Percentiles rank a stretch among this genome's conserved stretches.
Evolutionary conservation across 2,113 vertebrate genomes (phyloP).

Genomic region (Mystacornis crossleyi): DNA sequence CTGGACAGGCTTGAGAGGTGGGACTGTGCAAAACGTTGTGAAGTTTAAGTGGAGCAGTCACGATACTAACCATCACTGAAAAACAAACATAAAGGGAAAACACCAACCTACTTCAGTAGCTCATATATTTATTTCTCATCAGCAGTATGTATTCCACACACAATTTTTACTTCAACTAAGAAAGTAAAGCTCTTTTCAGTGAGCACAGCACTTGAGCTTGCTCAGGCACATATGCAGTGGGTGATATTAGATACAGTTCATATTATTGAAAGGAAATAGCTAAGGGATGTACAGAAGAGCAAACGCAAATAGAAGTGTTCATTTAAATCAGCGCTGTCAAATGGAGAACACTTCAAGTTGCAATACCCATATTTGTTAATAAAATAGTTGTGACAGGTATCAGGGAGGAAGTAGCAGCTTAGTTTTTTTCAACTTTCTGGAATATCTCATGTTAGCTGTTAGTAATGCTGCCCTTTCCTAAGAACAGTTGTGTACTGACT

Average conservation of each 20-base stretch:
- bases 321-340: not conserved
- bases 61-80: not conserved
- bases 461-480: not conserved
- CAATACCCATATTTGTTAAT: not conserved
- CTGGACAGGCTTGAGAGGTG: not conserved
- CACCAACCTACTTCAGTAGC: not conserved
- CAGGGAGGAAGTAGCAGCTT: not conserved
- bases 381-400: not conserved
- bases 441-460: not conserved
- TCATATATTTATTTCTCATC: not conserved
- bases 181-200: not conserved
- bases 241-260: not conserved
- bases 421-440: not conserved
- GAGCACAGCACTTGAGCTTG: not conserved
- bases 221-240: not conserved
- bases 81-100: not conserved
- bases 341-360: not conserved
- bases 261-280: not conserved
- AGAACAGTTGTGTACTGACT: not conserved
- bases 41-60: not conserved
- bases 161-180: not conserved
- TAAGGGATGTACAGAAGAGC: not conserved
- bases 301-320: not conserved
- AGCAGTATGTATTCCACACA: not conserved
- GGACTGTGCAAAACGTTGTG: not conserved